Evolutionary conservation across 2,113 vertebrate species (phyloP).

Genomic region (Ochotona curzoniae): DNA sequence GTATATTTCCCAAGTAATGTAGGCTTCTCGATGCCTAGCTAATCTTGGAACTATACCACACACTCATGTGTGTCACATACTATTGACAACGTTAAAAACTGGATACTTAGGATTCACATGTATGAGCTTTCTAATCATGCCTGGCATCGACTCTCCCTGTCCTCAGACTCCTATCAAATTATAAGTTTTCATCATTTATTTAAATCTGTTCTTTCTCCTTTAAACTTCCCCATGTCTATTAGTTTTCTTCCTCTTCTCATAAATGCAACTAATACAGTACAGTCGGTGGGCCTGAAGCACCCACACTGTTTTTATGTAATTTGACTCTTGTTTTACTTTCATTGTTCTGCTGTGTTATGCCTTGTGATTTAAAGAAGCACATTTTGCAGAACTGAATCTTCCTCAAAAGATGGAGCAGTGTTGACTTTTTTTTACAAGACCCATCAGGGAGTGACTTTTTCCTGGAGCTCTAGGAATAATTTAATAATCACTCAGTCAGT

Average conservation of each 20-base stretch:
- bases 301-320: neutral
- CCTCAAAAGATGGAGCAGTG: neutral
- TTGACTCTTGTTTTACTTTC: neutral
- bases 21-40: neutral
- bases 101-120: neutral
- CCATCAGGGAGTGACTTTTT: neutral
- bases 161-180: neutral
- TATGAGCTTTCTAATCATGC: neutral
- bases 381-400: neutral
- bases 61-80: neutral
- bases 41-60: neutral
- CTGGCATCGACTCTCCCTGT: neutral
- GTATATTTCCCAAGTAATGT: neutral
- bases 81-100: neutral
- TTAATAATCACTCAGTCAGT: neutral
- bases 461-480: neutral
- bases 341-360: neutral
- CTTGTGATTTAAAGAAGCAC: neutral
- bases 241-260: conserved; percentile 13
- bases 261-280: neutral
- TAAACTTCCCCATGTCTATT: neutral
- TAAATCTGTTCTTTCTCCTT: neutral
- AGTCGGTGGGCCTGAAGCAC: neutral
- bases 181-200: conserved; percentile 13
- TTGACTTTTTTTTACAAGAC: neutral